phyloP scores from a whole-genome alignment of 2,888 invertebrate species.

The Syritta pipiens region DNA sequence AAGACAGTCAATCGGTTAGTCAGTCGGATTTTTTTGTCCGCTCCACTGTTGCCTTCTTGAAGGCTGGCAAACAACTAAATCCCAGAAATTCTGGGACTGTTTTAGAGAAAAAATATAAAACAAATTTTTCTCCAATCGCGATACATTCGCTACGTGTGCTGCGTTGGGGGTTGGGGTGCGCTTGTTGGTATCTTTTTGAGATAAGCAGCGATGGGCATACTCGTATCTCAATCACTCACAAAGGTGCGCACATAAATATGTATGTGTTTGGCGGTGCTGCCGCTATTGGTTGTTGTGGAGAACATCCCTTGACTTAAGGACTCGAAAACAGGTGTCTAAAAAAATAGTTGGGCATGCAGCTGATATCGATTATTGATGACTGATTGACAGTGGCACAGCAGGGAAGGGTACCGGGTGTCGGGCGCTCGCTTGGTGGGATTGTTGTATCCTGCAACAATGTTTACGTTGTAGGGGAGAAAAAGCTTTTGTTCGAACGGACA shows the following conservation, averaged over 20 bases:
- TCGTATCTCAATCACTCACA: neutral
- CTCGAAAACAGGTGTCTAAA: constrained; percentile 22
- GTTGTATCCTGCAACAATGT: constrained; percentile 1
- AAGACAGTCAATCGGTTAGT: neutral
- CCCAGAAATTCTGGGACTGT: constrained; percentile 51
- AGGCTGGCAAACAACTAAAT: constrained; percentile 58
- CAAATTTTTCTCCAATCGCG: constrained; percentile 36
- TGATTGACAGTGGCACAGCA: constrained; percentile 24
- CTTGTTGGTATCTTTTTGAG: neutral
- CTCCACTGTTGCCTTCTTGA: constrained; percentile 44
- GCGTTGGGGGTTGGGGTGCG: neutral
- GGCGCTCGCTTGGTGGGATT: neutral
- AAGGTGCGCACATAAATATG: neutral
- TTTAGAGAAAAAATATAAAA: constrained; percentile 18
- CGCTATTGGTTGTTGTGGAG: too few species aligned
- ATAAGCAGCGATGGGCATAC: too few species aligned
- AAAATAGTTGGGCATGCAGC: constrained; percentile 22
- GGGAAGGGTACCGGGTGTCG: constrained; percentile 23
- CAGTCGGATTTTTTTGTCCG: neutral
- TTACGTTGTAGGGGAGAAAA: neutral
- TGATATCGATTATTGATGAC: constrained; percentile 49
- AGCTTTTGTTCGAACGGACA: neutral
- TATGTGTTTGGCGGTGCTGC: neutral
- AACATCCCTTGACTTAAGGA: too few species aligned
- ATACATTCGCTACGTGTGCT: neutral